Evolutionary conservation across 2,113 vertebrate genomes (phyloP).

Genomic region (Steatornis caripensis): DNA sequence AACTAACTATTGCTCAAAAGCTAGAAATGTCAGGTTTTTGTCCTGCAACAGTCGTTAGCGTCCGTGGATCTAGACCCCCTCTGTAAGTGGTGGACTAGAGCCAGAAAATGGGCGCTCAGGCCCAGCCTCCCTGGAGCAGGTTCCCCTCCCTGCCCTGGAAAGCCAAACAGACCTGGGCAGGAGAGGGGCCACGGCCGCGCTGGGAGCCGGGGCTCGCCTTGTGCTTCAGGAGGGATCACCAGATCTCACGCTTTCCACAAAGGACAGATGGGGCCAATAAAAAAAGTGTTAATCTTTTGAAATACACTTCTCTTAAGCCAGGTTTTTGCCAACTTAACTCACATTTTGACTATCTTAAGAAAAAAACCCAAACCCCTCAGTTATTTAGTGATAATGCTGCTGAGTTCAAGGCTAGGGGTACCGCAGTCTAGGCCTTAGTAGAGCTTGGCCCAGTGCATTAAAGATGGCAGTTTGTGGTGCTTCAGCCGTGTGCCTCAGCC

Average conservation of each 20-base stretch:
- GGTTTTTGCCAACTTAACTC: neutral
- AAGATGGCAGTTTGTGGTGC: too few species aligned
- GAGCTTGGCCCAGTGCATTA: neutral
- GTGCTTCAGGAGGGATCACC: too few species aligned
- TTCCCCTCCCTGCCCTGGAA: neutral
- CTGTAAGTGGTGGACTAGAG: neutral
- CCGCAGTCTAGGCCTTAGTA: neutral
- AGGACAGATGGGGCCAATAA: neutral
- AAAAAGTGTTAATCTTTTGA: neutral
- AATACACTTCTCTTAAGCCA: neutral
- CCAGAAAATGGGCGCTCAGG: rapidly evolving
- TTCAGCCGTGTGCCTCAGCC: neutral
- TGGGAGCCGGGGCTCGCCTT: neutral
- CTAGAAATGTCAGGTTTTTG: neutral
- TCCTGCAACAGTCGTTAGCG: neutral
- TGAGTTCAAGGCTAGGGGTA: neutral
- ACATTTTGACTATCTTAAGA: neutral
- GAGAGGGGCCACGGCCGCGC: too few species aligned
- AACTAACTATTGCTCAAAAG: neutral
- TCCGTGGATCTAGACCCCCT: too few species aligned
- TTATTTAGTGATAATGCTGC: neutral
- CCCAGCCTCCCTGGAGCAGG: neutral
- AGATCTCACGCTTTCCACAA: too few species aligned
- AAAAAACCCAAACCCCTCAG: neutral
- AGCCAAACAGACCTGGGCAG: rapidly evolving